Evolutionary conservation across 2,797 vertebrate genomes (phyloP).

Genomic region (Urosaurus nigricauda): DNA sequence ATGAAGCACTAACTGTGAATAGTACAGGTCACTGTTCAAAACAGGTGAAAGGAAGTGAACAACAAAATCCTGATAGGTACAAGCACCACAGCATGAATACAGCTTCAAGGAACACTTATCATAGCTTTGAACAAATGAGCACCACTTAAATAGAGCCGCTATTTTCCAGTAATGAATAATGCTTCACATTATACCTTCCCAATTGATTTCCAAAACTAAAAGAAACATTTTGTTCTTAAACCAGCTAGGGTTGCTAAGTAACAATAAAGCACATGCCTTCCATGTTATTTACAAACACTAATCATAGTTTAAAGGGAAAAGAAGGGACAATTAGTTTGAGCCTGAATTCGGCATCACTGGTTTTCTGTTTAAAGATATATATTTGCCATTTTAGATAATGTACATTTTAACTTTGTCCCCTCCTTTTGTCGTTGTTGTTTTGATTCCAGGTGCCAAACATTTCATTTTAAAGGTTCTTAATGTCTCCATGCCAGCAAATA

Average conservation of each 20-base stretch:
- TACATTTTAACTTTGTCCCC: neutral
- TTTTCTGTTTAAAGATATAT: constrained; percentile 26
- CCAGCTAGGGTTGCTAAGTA: constrained; percentile 72
- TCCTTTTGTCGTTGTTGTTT: neutral
- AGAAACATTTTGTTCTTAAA: constrained; percentile 64
- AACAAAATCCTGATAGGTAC: constrained; percentile 50
- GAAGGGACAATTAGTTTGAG: constrained; percentile 35
- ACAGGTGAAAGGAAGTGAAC: constrained; percentile 39
- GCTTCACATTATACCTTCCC: constrained; percentile 36
- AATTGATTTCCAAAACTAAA: constrained; percentile 55
- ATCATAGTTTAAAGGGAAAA: constrained; percentile 60
- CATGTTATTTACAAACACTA: constrained; percentile 61
- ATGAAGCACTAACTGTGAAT: neutral
- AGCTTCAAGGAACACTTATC: constrained; percentile 37
- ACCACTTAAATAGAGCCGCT: constrained; percentile 43
- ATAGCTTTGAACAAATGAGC: constrained; percentile 17
- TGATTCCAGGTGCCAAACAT: neutral
- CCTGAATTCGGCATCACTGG: constrained; percentile 24
- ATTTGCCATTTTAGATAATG: neutral
- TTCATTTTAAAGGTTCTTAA: neutral
- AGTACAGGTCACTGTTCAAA: constrained; percentile 40
- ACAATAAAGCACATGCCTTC: constrained; percentile 63
- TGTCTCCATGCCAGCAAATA: neutral
- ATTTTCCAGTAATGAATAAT: constrained; percentile 44
- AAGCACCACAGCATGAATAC: neutral